A percentile compares a stretch with the other conserved stretches of the same genome.
phyloP scores from a whole-genome alignment of 2,113 vertebrate species.

The Ploceus nigricollis region DNA sequence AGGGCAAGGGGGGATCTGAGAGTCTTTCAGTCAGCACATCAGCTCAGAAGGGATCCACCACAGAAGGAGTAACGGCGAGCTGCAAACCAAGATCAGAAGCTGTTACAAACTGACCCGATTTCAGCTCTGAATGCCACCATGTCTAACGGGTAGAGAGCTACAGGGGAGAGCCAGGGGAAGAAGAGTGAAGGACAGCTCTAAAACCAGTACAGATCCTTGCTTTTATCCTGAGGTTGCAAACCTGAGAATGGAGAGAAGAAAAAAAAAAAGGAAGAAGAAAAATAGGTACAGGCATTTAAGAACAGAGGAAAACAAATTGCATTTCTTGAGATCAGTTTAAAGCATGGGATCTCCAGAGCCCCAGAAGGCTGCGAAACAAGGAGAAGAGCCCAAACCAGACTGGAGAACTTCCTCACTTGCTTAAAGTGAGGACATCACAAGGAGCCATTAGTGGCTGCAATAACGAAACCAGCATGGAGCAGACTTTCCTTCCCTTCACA shows the following conservation, averaged over 20 bases:
- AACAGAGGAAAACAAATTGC: conserved; percentile 55
- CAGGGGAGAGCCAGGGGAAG: conserved; percentile 69
- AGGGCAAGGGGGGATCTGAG: conserved; percentile 53
- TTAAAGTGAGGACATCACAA: neutral
- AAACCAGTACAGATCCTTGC: conserved; percentile 98
- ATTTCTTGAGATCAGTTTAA: conserved; percentile 11
- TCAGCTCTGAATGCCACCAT: conserved; percentile 71
- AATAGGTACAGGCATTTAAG: conserved; percentile 67
- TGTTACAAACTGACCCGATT: conserved; percentile 83
- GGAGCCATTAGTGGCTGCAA: neutral
- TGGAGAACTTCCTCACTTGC: neutral
- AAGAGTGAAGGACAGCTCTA: conserved; percentile 77
- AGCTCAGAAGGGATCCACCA: conserved; percentile 88
- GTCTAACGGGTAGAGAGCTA: conserved; percentile 75
- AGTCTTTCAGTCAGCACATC: conserved; percentile 72
- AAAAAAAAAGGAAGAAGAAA: conserved; percentile 43
- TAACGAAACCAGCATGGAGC: accelerated
- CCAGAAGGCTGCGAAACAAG: neutral
- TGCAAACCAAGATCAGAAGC: conserved; percentile 96
- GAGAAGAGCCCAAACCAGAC: neutral
- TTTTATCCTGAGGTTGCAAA: conserved; percentile 95
- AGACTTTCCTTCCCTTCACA: neutral
- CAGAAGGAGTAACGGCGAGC: conserved; percentile 89
- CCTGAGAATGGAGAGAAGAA: conserved; percentile 82
- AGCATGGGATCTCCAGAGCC: neutral